These are phyloP conservation scores for Thelaira solivaga DNA, from an alignment of 2,888 invertebrate species.

Conservation along the genomic window DNA sequence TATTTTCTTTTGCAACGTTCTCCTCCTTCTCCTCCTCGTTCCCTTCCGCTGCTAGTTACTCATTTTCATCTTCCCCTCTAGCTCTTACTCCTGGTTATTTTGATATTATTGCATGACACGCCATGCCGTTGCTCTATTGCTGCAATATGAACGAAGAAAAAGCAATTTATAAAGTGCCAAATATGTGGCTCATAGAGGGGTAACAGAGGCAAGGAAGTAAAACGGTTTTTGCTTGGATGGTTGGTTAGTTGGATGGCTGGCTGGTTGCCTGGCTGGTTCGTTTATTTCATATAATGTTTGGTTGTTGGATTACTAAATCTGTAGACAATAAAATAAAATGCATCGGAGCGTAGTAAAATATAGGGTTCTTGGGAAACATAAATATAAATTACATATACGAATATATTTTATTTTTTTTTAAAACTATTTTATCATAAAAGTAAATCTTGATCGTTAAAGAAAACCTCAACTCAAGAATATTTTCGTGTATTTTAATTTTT, in stretches of 20 bases:
- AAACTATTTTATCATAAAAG: neutral
- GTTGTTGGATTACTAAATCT: constrained; percentile 45
- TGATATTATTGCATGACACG: constrained; percentile 27
- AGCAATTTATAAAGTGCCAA: constrained; percentile 63
- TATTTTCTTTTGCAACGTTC: constrained; percentile 8
- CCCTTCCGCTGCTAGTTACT: no score
- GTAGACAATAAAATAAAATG: constrained; percentile 47
- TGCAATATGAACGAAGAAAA: constrained; percentile 52
- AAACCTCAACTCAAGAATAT: no score
- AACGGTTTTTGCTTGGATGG: constrained; percentile 60
- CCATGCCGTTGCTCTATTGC: constrained; percentile 24
- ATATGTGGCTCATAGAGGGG: constrained; percentile 38
- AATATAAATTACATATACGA: constrained; percentile 32
- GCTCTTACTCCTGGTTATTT: no score
- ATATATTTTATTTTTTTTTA: neutral
- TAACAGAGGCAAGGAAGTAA: constrained; percentile 25
- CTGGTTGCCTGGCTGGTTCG: constrained; percentile 46
- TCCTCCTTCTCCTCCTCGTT: neutral
- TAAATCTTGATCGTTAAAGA: neutral
- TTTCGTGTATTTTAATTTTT: no score
- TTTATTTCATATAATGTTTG: constrained; percentile 58
- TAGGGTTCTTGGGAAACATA: constrained; percentile 59
- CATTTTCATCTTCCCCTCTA: neutral
- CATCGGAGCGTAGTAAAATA: constrained; percentile 58
- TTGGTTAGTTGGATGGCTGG: constrained; percentile 62